Evolutionary conservation across 2,888 invertebrate genomes (phyloP), one percentile per base, ranked within the genome.

Genomic region (Biston betularia): DNA sequence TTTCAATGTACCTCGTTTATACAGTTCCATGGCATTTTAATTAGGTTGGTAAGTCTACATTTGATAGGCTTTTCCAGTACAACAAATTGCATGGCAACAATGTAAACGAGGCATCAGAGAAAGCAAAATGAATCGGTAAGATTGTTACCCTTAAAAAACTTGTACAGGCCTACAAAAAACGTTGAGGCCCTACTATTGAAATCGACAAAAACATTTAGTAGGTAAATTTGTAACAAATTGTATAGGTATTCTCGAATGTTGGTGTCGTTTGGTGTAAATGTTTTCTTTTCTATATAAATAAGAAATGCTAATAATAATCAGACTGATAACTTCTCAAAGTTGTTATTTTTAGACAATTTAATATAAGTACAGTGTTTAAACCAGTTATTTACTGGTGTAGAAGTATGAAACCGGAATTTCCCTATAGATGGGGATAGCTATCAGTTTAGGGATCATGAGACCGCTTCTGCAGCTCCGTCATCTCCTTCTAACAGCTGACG

Each of bases 311-410:
- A 53, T 12, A 46, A 53, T 12, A 24, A 34, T 46, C 58, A 63
- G 67, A 67, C 67, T 67, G 67, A 63, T 53, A 52, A 52, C 35
- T 58, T 67, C 63, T 53, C 15, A 38, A 63, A 56, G 46, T 56
- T 49, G 46, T 58, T 58, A 53, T 57, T 50, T 46, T 54, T 61
- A 61, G 56, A 57, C 48, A 55, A 56, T 9, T 49, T 44, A 24
- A n/a, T 24, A 24, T 24, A 42, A 42, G 54, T 64, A 59, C 64
- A 58, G 48, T 56, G 46, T 14, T 10, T 48, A 3, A 62, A 24
- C 46, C 61, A 48, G 48, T 64, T 58, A 52, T 34, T 15, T 40
- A 34, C 4, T 34, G 15, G 15, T 38, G 45, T 46, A 35, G 46
- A 24, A 24, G 24, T 24, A 24, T 24, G 24, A 24, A 24, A 24